phyloP scores from a whole-genome alignment of 2,113 vertebrate genomes.

The Prinia subflava region DNA sequence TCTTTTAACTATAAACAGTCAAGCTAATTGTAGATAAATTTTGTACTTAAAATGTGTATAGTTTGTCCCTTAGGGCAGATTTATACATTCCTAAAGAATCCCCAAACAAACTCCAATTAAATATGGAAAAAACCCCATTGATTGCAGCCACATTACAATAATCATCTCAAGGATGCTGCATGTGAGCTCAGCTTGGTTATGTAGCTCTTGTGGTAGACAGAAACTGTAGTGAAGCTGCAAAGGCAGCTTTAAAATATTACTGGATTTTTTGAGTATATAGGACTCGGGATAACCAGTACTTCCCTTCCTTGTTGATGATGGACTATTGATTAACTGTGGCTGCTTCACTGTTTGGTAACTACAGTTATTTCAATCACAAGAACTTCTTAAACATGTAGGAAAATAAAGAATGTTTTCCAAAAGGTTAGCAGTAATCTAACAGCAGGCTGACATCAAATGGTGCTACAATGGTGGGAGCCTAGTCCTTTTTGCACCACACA shows the following conservation, averaged over 20 bases:
- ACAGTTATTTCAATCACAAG: not conserved
- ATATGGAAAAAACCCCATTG: not conserved
- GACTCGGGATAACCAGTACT: not conserved
- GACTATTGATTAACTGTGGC: not conserved
- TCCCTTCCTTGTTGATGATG: not conserved
- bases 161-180: not conserved
- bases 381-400: not conserved
- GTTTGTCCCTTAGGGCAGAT: constrained; percentile 35
- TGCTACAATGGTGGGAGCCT: not conserved
- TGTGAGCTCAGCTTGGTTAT: not conserved
- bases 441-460: not conserved
- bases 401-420: not conserved
- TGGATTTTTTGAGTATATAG: not conserved
- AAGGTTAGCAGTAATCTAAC: not conserved
- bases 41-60: constrained; percentile 22
- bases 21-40: constrained; percentile 48
- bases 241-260: not conserved
- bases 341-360: not conserved
- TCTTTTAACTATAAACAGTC: constrained; percentile 36
- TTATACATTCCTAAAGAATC: constrained; percentile 2
- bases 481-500: not conserved
- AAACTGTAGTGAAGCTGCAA: not conserved
- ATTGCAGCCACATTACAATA: constrained; percentile 7
- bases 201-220: not conserved
- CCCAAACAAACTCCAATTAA: constrained; percentile 28